These are phyloP conservation scores for Spea hammondii DNA, from an alignment of 2,797 vertebrate genomes.

Conservation along the genomic window DNA sequence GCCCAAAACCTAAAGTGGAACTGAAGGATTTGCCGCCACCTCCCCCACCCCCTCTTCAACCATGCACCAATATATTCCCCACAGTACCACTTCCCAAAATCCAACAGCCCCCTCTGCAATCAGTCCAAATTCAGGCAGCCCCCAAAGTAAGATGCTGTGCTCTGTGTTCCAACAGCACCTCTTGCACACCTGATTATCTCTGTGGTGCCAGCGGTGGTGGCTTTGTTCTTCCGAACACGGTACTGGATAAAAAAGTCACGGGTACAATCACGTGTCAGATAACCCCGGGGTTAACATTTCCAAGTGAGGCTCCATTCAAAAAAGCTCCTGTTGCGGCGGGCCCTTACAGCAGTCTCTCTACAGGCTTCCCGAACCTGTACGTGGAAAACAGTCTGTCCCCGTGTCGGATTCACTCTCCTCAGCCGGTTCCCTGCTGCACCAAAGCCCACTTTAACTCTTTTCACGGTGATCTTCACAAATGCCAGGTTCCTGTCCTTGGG, in stretches of 20 bases:
- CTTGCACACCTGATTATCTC: constrained; percentile 66
- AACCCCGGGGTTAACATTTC: constrained; percentile 69
- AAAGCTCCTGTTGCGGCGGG: constrained; percentile 62
- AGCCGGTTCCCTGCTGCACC: constrained; percentile 79
- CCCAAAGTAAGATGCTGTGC: constrained; percentile 93
- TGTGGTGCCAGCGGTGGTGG: constrained; percentile 62
- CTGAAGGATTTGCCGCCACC: constrained; percentile 88
- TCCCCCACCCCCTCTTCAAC: constrained; percentile 77
- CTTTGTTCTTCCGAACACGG: constrained; percentile 69
- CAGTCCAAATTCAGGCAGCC: constrained; percentile 70
- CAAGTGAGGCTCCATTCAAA: constrained; percentile 65
- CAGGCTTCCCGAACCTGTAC: constrained; percentile 67
- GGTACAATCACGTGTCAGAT: constrained; percentile 75
- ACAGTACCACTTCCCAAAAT: constrained; percentile 73
- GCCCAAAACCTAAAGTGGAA: constrained; percentile 78
- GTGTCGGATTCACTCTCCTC: constrained; percentile 62
- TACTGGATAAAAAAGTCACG: constrained; percentile 67
- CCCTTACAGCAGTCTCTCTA: constrained; percentile 58
- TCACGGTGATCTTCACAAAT: constrained; percentile 65
- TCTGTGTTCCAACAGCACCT: constrained; percentile 71
- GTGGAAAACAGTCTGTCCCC: constrained; percentile 69
- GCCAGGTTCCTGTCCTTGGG: constrained; percentile 69
- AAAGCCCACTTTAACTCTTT: constrained; percentile 75
- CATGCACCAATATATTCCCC: constrained; percentile 76
- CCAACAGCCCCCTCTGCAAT: constrained; percentile 73